Conservation (phyloP, 1,140 invertebrate genomes). For the Drosophila baimaii region DNA sequence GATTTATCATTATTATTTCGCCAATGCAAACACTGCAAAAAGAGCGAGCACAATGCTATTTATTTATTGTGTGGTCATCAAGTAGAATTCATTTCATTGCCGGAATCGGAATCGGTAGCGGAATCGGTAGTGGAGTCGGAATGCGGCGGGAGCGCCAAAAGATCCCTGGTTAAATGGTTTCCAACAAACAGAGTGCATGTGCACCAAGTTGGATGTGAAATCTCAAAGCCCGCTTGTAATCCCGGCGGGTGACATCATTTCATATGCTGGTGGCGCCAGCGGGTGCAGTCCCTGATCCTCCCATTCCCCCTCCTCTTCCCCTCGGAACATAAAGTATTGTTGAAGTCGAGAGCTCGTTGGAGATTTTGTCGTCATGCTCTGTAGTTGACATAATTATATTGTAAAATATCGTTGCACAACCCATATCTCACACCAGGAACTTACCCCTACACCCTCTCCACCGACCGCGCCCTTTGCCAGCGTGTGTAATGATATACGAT, state of each 20-base stretch:
- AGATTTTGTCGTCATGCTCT: constrained; percentile 72
- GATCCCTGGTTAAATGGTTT: constrained; percentile 23
- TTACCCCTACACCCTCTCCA: too few relatives aligned
- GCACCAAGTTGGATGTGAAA: constrained; percentile 28
- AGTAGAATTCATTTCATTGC: constrained; percentile 29
- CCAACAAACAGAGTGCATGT: constrained; percentile 32
- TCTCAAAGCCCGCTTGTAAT: constrained; percentile 60
- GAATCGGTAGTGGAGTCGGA: not conserved
- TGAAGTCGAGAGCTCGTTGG: constrained; percentile 69
- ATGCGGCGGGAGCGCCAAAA: constrained; percentile 6
- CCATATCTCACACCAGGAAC: constrained; percentile 22
- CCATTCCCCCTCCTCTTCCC: not conserved
- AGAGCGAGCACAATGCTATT: constrained; percentile 15
- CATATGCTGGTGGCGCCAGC: constrained; percentile 73
- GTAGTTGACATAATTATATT: constrained; percentile 80
- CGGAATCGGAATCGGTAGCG: not conserved
- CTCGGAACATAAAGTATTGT: constrained; percentile 67
- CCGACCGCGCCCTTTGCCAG: too few relatives aligned
- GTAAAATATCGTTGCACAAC: constrained; percentile 75
- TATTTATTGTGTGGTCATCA: constrained; percentile 36
- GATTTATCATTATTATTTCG: constrained; percentile 28
- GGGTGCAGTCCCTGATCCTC: not conserved
- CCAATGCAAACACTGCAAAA: constrained; percentile 1
- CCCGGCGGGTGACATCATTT: constrained; percentile 76
- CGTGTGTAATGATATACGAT: constrained; percentile 47